Conservation (phyloP, 2,797 vertebrate species). For the Selene dorsalis region DNA sequence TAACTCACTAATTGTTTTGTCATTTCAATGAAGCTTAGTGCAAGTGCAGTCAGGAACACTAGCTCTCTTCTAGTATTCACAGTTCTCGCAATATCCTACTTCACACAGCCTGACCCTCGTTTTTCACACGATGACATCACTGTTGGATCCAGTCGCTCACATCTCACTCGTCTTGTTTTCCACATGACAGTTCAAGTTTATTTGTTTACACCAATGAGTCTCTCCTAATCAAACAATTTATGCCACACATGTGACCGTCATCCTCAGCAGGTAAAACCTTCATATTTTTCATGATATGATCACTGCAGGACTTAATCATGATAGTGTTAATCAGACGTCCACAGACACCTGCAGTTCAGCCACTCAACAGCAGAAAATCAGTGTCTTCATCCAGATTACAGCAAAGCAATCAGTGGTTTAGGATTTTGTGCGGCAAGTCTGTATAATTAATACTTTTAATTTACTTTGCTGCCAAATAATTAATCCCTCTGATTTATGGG, state of each 20-base stretch:
- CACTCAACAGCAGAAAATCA: background rate
- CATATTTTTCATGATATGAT: background rate
- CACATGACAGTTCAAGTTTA: too few species aligned
- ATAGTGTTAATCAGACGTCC: background rate
- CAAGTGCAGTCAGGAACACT: too few species aligned
- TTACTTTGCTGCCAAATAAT: background rate
- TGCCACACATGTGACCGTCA: background rate
- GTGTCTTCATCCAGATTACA: background rate
- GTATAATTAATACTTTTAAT: conserved; percentile 17
- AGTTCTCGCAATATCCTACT: too few species aligned
- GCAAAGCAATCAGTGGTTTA: background rate
- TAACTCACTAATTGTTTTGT: background rate
- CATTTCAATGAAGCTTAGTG: background rate
- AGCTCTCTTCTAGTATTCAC: too few species aligned
- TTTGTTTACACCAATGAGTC: too few species aligned
- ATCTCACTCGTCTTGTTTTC: too few species aligned
- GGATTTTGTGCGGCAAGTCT: background rate
- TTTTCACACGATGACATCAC: too few species aligned
- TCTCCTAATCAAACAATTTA: too few species aligned
- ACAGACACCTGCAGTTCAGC: background rate
- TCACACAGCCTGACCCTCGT: too few species aligned
- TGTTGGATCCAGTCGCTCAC: too few species aligned
- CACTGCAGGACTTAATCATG: background rate
- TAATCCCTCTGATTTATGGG: background rate
- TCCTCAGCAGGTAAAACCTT: background rate